Conservation (phyloP, 1,140 invertebrate species). For the Drosophila virilis region DNA sequence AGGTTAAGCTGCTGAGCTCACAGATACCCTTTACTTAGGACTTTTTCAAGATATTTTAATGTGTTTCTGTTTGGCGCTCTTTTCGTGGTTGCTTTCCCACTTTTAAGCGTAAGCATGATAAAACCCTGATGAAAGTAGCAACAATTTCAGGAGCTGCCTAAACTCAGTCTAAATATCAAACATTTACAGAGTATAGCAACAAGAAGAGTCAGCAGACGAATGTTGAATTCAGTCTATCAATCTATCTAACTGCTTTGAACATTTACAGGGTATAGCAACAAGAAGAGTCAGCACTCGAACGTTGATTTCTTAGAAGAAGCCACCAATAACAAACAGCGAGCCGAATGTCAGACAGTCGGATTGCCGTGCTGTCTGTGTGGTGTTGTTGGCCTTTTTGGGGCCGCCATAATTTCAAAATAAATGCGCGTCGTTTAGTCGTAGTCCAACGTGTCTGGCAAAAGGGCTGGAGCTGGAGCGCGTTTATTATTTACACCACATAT, state of each 20-base stretch:
- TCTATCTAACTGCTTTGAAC: too few species aligned
- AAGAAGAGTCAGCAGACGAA: constrained; percentile 31
- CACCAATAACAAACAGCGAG: constrained; percentile 30
- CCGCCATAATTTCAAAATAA: constrained; percentile 73
- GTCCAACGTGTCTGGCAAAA: constrained; percentile 63
- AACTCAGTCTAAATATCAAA: too few species aligned
- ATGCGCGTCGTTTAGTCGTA: constrained; percentile 68
- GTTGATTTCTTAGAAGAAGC: constrained; percentile 48
- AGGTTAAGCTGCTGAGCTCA: background rate
- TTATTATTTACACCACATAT: constrained; percentile 20
- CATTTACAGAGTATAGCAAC: constrained; percentile 21
- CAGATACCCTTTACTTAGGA: constrained; percentile 6
- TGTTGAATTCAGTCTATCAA: constrained; percentile 30
- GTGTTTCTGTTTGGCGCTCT: too few species aligned
- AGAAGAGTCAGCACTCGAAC: constrained; percentile 29
- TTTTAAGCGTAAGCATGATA: too few species aligned
- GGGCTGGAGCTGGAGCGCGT: constrained; percentile 51
- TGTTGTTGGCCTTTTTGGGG: constrained; percentile 49
- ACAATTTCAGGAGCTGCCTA: too few species aligned
- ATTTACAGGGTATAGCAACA: constrained; percentile 27
- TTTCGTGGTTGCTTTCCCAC: too few species aligned
- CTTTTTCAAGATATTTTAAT: too few species aligned
- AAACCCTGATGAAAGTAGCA: too few species aligned
- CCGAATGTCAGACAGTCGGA: constrained; percentile 13
- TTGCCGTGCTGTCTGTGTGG: background rate